Evolutionary conservation across 2,888 invertebrate species (phyloP).

Genomic region (Papilio elwesi): DNA sequence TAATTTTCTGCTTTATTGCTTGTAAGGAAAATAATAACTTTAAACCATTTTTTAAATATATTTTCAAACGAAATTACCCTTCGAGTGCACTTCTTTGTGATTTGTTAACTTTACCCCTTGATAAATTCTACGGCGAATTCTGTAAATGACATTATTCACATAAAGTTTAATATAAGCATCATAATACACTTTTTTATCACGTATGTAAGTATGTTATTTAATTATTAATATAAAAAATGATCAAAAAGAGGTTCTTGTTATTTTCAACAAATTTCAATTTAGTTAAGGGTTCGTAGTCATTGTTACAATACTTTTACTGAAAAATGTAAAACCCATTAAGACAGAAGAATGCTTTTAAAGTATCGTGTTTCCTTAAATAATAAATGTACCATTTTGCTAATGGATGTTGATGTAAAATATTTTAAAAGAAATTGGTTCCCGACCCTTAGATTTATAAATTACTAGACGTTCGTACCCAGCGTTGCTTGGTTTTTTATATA

Average conservation of each 20-base stretch:
- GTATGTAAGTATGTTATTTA: too few relatives aligned
- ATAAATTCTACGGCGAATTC: background rate
- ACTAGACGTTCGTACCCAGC: too few relatives aligned
- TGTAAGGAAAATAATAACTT: background rate
- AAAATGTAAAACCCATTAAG: conserved; percentile 19
- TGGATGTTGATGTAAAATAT: background rate
- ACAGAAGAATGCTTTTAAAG: conserved; percentile 16
- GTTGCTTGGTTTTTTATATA: too few relatives aligned
- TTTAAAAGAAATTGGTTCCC: background rate
- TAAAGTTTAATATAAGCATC: background rate
- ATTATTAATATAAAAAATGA: too few relatives aligned
- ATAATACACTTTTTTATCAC: too few relatives aligned
- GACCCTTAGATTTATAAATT: background rate
- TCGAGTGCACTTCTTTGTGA: conserved; percentile 2
- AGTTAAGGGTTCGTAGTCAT: background rate
- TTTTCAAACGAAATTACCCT: background rate
- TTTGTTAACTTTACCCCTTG: background rate
- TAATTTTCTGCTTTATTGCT: background rate
- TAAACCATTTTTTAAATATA: background rate
- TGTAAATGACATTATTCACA: background rate
- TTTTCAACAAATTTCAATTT: background rate
- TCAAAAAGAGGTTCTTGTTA: background rate
- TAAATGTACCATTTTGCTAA: conserved; percentile 6
- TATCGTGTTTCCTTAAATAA: conserved; percentile 9
- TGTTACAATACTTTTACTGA: background rate